These are phyloP conservation scores for Diogma glabrata DNA, from an alignment of 2,888 invertebrate genomes.

Conservation along the genomic window DNA sequence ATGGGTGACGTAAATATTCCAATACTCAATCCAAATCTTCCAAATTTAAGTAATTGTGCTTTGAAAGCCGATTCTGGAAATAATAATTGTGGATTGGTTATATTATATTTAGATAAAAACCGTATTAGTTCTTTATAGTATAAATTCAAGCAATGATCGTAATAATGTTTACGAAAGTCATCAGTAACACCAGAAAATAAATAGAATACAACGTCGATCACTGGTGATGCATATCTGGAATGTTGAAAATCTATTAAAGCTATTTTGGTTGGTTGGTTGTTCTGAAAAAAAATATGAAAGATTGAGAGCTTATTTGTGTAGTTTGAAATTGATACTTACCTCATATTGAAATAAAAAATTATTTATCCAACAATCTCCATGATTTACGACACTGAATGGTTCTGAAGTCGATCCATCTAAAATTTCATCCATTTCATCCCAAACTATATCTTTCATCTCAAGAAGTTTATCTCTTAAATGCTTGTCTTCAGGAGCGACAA, in stretches of 20 bases:
- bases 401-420: background rate
- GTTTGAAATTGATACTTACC: background rate
- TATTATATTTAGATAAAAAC: background rate
- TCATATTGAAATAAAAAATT: constrained; percentile 2
- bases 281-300: no score
- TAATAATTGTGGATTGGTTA: background rate
- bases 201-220: background rate
- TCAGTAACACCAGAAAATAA: background rate
- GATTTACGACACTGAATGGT: background rate
- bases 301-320: no score
- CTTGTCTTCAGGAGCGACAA: background rate
- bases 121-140: background rate
- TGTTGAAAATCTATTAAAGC: constrained; percentile 1
- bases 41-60: background rate
- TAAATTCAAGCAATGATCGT: background rate
- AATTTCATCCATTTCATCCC: constrained; percentile 2
- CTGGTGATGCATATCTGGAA: background rate
- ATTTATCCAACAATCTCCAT: constrained; percentile 1
- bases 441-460: background rate
- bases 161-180: background rate
- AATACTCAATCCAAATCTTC: constrained; percentile 2
- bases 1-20: background rate
- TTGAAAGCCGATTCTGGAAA: background rate
- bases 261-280: background rate
- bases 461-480: background rate